Evolutionary conservation across 2,797 vertebrate species (phyloP), one percentile per base, ranked within the genome.

Genomic region (Gymnoscopelus braueri): DNA sequence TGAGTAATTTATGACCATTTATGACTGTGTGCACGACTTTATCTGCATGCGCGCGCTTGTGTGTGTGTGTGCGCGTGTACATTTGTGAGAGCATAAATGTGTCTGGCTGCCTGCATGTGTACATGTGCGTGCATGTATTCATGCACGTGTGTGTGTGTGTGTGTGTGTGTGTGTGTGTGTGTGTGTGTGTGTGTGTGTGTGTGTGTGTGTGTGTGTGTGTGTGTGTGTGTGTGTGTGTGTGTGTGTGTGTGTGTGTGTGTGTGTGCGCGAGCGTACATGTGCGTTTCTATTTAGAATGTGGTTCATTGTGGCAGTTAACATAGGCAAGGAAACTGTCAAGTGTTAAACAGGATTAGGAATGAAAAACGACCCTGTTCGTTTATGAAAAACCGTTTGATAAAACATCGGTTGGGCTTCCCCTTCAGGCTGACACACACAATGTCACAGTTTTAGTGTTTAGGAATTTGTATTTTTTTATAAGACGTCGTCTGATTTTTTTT

Each of bases 301-400:
- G 84, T 83, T 76, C 78, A 81, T 84, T 71, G 71, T 65, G 81
- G 83, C 81, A 78, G 83, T 84, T 84, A 85, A 75, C 39, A 75
- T 65, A 74, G 72, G 72, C 56, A 77, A 61, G 69, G 65, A 67
- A 81, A 72, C 76, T 80, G 79, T 84, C 78, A 58, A 44, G 71
- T 58, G 65, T 59, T 75, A 19, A 69, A 64, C 79, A 72, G 68
- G 67, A 71, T 74, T 61, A 29, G 11, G 72, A 14, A 63, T 80
- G 84, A 85, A 72, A 82, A 70, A 87, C 65, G 61, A 60, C 76
- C 75, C 56, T 78, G 63, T 63, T 60, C 68, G 63, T 77, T 81
- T 53, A 67, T 71, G 75, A 84, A 69, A 83, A 77, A 84, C 55
- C 66, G 74, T 75, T 74, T 80, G 80, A 81, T 81, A 80, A 67